Conservation (phyloP, 2,113 vertebrate species). For the Micronisus gabar region DNA sequence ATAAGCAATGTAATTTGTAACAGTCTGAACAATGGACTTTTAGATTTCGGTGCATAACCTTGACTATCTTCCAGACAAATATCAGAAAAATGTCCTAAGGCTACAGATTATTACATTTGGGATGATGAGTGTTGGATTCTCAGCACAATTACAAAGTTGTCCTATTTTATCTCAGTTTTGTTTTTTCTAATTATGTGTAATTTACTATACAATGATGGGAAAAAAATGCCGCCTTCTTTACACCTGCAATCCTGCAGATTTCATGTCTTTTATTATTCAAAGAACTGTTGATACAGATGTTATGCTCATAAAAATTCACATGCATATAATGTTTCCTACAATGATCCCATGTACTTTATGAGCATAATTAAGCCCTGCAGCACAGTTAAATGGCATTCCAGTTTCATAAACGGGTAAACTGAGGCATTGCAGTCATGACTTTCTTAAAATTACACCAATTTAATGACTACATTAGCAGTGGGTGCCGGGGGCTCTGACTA, state of each 20-base stretch:
- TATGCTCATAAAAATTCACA: background rate
- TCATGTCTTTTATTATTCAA: background rate
- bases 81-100: background rate
- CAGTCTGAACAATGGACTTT: background rate
- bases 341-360: background rate
- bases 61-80: constrained; percentile 29
- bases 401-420: constrained; percentile 12
- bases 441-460: background rate
- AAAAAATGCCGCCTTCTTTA: rapidly evolving
- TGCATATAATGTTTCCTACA: background rate
- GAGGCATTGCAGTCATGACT: background rate
- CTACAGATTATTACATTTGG: background rate
- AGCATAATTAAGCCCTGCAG: background rate
- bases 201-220: background rate
- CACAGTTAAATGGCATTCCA: background rate
- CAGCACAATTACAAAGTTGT: background rate
- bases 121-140: background rate
- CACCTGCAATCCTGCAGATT: background rate
- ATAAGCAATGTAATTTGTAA: background rate
- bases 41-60: constrained; percentile 20
- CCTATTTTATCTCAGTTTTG: background rate
- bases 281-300: background rate
- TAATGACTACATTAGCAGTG: background rate
- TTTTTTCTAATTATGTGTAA: background rate
- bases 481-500: background rate